Percentiles rank a stretch among this genome's conserved stretches.
phyloP scores from a whole-genome alignment of 2,888 invertebrate species.

The Dione vanillae region DNA sequence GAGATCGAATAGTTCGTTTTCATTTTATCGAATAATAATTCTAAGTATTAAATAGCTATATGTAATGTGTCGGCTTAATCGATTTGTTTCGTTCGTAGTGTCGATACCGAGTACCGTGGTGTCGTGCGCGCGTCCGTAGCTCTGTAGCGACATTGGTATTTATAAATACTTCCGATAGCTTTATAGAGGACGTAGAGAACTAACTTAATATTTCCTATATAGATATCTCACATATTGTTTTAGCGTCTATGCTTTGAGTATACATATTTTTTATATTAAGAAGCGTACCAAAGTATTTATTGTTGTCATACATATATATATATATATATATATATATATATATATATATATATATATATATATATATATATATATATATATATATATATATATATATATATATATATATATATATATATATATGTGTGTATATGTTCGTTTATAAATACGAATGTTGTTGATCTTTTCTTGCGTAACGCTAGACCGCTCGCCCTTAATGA shows the following conservation, averaged over 20 bases:
- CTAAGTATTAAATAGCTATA: constrained; percentile 21
- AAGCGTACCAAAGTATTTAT: neutral
- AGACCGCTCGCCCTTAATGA: neutral
- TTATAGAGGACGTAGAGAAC: neutral
- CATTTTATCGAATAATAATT: constrained; percentile 10
- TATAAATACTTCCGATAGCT: constrained; percentile 6
- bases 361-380: neutral
- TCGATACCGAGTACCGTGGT: constrained; percentile 18
- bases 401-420: neutral
- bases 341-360: neutral
- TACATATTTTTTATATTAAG: neutral
- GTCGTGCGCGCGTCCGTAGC: constrained; percentile 16
- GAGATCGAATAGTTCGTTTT: neutral
- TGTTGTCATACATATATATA: neutral
- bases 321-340: neutral
- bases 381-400: neutral
- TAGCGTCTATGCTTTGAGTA: neutral
- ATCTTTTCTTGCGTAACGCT: neutral
- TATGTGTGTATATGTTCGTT: neutral
- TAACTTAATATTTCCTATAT: neutral
- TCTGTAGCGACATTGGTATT: constrained; percentile 15
- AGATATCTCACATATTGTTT: neutral
- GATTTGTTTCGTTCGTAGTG: constrained; percentile 8
- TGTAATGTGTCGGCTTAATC: constrained; percentile 25
- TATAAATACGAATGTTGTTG: constrained; percentile 14